These are phyloP conservation scores for Pogonomyrmex californicus DNA, from an alignment of 1,140 invertebrate species.

Conservation along the genomic window DNA sequence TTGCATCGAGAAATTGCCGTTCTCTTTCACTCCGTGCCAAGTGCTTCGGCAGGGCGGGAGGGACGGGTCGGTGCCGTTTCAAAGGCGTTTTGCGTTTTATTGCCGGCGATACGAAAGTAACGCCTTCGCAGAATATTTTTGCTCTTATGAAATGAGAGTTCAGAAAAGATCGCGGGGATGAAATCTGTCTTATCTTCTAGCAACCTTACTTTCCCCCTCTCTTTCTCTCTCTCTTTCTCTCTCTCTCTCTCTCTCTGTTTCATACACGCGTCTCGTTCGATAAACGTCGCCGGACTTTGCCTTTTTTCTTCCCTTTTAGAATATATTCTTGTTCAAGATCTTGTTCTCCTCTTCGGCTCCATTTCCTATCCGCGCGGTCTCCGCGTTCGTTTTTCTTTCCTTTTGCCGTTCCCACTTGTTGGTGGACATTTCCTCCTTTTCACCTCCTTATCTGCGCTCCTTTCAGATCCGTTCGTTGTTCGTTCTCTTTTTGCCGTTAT, in stretches of 20 bases:
- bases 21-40: slow-evolving; percentile 68
- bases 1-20: slow-evolving; percentile 68
- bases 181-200: slow-evolving; percentile 45
- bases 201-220: slow-evolving; percentile 3
- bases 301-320: slow-evolving; percentile 6
- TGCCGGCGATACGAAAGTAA: slow-evolving; percentile 66
- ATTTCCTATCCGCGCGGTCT: slow-evolving; percentile 35
- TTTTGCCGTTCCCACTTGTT: slow-evolving; percentile 48
- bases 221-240: not conserved
- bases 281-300: slow-evolving; percentile 35
- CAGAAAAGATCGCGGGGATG: slow-evolving; percentile 60
- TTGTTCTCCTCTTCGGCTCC: slow-evolving; percentile 44
- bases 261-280: slow-evolving; percentile 30
- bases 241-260: not conserved
- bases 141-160: slow-evolving; percentile 67
- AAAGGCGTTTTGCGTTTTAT: slow-evolving; percentile 61
- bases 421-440: slow-evolving; percentile 70
- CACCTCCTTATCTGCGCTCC: slow-evolving; percentile 68
- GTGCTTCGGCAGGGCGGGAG: slow-evolving; percentile 51
- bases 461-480: slow-evolving; percentile 60
- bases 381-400: slow-evolving; percentile 53
- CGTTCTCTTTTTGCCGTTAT: slow-evolving; percentile 58
- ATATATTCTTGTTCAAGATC: slow-evolving; percentile 57
- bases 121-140: slow-evolving; percentile 65
- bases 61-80: slow-evolving; percentile 53